Evolutionary conservation across 2,888 invertebrate species (phyloP), one percentile per base, ranked within the genome.

Genomic region (Melanargia galathea): DNA sequence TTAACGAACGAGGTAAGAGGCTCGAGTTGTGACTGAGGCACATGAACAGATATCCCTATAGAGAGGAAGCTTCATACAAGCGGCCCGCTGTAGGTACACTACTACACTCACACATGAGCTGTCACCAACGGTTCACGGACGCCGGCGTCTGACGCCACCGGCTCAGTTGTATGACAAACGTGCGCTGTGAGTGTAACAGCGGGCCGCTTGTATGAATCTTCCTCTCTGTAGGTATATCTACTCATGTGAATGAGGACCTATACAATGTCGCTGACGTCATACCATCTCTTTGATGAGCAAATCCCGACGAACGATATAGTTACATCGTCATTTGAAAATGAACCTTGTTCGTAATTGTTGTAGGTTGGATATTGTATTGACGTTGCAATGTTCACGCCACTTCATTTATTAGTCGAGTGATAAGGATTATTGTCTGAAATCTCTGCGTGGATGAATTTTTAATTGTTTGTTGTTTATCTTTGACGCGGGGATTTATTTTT

Each of bases 191-290:
- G n/a, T n/a, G n/a, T n/a, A n/a, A n/a, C n/a, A n/a, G n/a, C n/a
- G n/a, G n/a, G n/a, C n/a, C n/a, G n/a, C n/a, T n/a, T n/a, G n/a
- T n/a, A n/a, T n/a, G n/a, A n/a, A n/a, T n/a, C n/a, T n/a, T n/a
- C n/a, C n/a, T n/a, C n/a, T n/a, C n/a, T n/a, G n/a, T n/a, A n/a
- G n/a, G n/a, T n/a, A n/a, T n/a, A n/a, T n/a, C n/a, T n/a, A n/a
- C n/a, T n/a, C n/a, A n/a, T n/a, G n/a, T n/a, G 30, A 30, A 8
- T 30, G 30, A 30, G 61, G 49, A 49, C 64, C 61, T 51, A 26
- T 46, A 66, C 66, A 66, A 66, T 63, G 56, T 58, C 40, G 40
- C 60, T 63, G 61, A 57, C 57, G 63, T 66, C 56, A 61, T 22
- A 43, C 56, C 55, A 13, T 56, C 60, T 43, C 60, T 48, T 63